phyloP scores from a whole-genome alignment of 2,888 invertebrate genomes.

The Peribatodes rhomboidaria region DNA sequence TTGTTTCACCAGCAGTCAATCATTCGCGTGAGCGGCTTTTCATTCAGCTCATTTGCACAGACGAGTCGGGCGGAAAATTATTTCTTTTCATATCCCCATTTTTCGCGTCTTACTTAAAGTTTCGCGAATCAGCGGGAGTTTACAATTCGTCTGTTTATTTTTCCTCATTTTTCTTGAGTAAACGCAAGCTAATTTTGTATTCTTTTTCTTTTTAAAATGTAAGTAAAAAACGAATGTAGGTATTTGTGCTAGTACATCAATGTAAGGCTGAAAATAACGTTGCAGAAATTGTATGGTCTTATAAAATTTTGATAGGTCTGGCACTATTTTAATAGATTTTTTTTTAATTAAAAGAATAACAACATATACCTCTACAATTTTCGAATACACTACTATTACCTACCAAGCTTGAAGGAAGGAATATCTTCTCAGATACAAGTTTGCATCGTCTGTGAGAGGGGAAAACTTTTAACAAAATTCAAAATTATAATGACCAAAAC shows the following conservation, averaged over 20 bases:
- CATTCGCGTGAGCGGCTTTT: slow-evolving; percentile 79
- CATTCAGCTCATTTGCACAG: slow-evolving; percentile 87
- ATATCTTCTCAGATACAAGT: too few relatives aligned
- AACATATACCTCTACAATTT: too few relatives aligned
- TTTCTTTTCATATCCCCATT: slow-evolving; percentile 86
- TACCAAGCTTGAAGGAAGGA: too few relatives aligned
- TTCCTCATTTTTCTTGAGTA: slow-evolving; percentile 53
- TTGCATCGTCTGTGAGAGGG: too few relatives aligned
- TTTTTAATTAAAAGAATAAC: too few relatives aligned
- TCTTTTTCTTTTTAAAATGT: slow-evolving; percentile 5
- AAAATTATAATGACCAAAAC: slow-evolving; percentile 4
- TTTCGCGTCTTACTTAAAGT: slow-evolving; percentile 85
- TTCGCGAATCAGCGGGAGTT: slow-evolving; percentile 70
- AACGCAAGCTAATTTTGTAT: slow-evolving; percentile 23
- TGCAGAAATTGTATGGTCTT: too few relatives aligned
- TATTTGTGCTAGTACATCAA: too few relatives aligned
- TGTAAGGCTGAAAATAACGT: too few relatives aligned
- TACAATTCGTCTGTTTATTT: slow-evolving; percentile 72
- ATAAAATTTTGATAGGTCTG: too few relatives aligned
- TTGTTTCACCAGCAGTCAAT: slow-evolving; percentile 84
- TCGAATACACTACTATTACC: too few relatives aligned
- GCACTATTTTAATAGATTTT: too few relatives aligned
- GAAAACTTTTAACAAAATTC: background rate
- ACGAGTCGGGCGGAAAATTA: slow-evolving; percentile 85
- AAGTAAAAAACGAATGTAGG: too few relatives aligned